These are phyloP conservation scores for Pedetes capensis DNA, from an alignment of 2,113 vertebrate species.

Conservation along the genomic window DNA sequence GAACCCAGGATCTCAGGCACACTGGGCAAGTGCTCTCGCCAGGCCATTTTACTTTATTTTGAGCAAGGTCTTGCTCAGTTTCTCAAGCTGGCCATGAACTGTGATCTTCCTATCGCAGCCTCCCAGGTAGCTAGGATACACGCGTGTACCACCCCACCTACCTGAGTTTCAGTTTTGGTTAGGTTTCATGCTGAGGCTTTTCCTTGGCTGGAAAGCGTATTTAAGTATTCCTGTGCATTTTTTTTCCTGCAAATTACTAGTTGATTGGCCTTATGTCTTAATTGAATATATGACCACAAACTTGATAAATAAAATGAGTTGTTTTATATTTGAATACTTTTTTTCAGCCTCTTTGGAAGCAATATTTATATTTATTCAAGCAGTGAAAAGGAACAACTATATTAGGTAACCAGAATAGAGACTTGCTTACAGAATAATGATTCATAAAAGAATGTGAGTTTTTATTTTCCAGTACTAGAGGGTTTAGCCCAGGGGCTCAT, in stretches of 20 bases:
- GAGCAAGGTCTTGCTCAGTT: background rate
- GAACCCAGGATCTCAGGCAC: background rate
- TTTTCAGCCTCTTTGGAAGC: slow-evolving; percentile 3
- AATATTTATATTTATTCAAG: slow-evolving; percentile 23
- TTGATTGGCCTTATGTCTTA: background rate
- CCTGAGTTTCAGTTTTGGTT: slow-evolving; percentile 26
- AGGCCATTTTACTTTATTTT: background rate
- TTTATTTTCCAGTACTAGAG: no score
- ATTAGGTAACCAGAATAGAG: slow-evolving; percentile 23
- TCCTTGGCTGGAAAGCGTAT: slow-evolving; percentile 4
- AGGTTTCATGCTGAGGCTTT: background rate
- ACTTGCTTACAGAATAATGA: slow-evolving; percentile 23
- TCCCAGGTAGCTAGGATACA: background rate
- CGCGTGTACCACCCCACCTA: background rate
- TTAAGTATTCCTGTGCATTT: background rate
- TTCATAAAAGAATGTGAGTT: slow-evolving; percentile 18
- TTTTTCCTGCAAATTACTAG: background rate
- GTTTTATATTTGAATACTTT: slow-evolving; percentile 26
- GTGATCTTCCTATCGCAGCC: background rate
- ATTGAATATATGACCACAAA: background rate
- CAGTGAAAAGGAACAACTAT: background rate
- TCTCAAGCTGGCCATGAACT: background rate
- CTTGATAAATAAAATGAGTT: slow-evolving; percentile 20
- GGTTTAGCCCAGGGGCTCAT: no score
- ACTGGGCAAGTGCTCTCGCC: background rate